phyloP scores from a whole-genome alignment of 2,888 invertebrate genomes.

The Resseliella maxima region DNA sequence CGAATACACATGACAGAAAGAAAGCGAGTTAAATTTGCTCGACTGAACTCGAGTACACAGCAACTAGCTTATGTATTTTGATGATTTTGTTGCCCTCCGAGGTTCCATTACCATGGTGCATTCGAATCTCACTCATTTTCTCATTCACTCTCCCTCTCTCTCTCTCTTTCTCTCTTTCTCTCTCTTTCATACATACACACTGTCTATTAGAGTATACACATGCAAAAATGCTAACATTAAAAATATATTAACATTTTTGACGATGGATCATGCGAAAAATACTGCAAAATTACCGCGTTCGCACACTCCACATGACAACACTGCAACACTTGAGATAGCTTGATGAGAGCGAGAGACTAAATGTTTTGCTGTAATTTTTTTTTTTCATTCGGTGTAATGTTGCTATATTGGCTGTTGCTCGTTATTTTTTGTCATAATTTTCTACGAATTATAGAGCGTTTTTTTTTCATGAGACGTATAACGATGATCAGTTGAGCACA shows the following conservation, averaged over 20 bases:
- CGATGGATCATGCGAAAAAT: conserved; percentile 53
- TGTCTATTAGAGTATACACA: background rate
- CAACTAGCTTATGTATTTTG: conserved; percentile 16
- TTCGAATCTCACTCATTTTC: background rate
- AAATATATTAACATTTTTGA: conserved; percentile 42
- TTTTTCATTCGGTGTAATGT: background rate
- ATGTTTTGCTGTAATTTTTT: background rate
- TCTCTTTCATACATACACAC: background rate
- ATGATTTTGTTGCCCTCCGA: conserved; percentile 46
- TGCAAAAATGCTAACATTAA: background rate
- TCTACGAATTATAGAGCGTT: conserved; percentile 39
- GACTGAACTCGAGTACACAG: conserved; percentile 23
- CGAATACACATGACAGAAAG: background rate
- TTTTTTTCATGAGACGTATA: conserved; percentile 22
- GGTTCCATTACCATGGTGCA: background rate
- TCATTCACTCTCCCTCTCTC: background rate
- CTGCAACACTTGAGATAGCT: conserved; percentile 11
- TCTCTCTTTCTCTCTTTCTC: background rate
- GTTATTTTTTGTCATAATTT: background rate
- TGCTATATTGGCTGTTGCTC: background rate
- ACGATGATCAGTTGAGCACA: too few species aligned
- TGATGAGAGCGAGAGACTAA: background rate
- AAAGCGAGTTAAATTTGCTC: conserved; percentile 1
- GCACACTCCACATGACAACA: background rate
- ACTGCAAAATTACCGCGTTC: conserved; percentile 20